Base-by-base conservation (phyloP, 2,888 invertebrate species). In the Pseudolycoriella hygida region DNA sequence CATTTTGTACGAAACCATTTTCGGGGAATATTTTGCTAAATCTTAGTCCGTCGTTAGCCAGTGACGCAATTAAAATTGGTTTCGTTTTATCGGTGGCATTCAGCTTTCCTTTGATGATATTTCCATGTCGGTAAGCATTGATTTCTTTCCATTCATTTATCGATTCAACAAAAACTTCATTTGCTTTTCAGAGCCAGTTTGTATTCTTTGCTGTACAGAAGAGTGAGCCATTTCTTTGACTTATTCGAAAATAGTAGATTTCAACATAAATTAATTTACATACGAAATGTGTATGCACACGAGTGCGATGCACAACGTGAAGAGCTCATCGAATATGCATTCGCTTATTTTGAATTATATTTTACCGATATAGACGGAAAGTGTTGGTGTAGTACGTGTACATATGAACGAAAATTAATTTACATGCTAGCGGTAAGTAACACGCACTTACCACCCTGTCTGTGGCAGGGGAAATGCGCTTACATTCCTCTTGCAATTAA, bases 61-160 rank as follows among this genome's bases (percentile, higher is more conserved):
- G 85, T 53, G 89, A 94, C 64, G 72, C 85, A 47, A 88, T 96
- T 56, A 94, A 94, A 71, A 71, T 94, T 50, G 90, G 93, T 19
- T 97, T 97, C 68, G 84, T 96, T 8, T 69, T 94, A 55, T 93
- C 94, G 1, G 77, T 97, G 25, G 93, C 93, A 14, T 87, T 93
- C 61, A 94, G 94, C 58, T 96, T 97, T 67, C 97, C 97, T 1
- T 72, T 98, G 51, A 88, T 93, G 54, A 87, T 97, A 60, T 96
- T 96, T 65, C 97, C 97, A 1, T 94, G 94, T 59, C 70, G 97
- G 25, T 25, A 25, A 25, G 25, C 48, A 88, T 88, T 11, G 92
- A 93, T 59, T 69, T 97, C 18, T 86, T 92, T 67, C 96, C 93
- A 0, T 73, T 97, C 47, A 66, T 94, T 5, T 93, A 85, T 58